Evolutionary conservation across 2,888 invertebrate genomes (phyloP), one percentile per base, ranked within the genome.

Genomic region (Hydropsyche betteni): DNA sequence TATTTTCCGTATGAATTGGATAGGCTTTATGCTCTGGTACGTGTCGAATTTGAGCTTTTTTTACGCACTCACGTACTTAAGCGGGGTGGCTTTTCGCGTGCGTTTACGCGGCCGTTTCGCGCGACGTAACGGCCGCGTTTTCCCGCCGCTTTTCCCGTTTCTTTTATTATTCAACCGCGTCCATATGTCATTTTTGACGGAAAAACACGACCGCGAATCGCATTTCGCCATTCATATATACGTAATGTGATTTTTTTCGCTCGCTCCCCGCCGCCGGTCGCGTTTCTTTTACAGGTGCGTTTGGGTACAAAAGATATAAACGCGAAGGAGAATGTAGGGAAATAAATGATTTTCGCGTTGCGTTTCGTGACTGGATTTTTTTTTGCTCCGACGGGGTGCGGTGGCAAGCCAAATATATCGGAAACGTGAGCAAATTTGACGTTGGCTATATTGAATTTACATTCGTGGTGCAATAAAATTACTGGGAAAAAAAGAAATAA

Each of bases 91-190:
- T 34, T 36, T 34, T 64, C 64, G 64, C 64, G 64, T 64, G 64
- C 64, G 55, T 55, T 64, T 34, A 34, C 64, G 12, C 64, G 64
- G 24, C 58, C 58, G 24, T 64, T 64, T 64, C 34, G 33, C 64
- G 64, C 44, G 36, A 55, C 55, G 16, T 12, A 64, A 64, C 64
- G 33, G 64, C 36, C 64, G 34, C 36, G 34, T 64, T 64, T 64
- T 61, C 24, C 24, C 24, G 33, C 33, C 6, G 61, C 61, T 5
- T 61, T 64, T 34, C 36, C 12, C 44, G 44, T n/a, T 64, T 64
- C 64, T 64, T 64, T 64, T 64, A 64, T 64, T 64, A 64, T 64
- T 64, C 64, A 34, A 55, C 24, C 64, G 24, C 64, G 64, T 64
- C 64, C 64, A 64, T 64, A 64, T 36, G 64, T 64, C 36, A 36